These are phyloP conservation scores for Germaria angustata DNA, from an alignment of 2,888 invertebrate genomes.

Conservation along the genomic window DNA sequence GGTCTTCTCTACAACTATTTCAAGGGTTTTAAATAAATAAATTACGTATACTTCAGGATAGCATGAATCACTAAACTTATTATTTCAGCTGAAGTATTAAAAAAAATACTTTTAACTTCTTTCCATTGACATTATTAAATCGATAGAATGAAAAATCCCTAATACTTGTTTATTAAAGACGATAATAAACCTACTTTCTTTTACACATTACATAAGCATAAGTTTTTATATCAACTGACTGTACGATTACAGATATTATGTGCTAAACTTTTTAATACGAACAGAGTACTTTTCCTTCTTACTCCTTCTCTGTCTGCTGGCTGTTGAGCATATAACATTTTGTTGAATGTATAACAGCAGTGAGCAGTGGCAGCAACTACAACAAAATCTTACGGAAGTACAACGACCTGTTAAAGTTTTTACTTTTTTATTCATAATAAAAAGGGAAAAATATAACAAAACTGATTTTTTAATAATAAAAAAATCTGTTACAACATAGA, in stretches of 20 bases:
- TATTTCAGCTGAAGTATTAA: neutral
- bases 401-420: conserved; percentile 66
- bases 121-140: conserved; percentile 50
- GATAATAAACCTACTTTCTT: conserved; percentile 7
- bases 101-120: neutral
- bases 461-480: conserved; percentile 20
- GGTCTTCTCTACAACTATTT: too few species aligned
- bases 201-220: neutral
- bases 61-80: too few species aligned
- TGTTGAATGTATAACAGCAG: neutral
- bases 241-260: conserved; percentile 27
- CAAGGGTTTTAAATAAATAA: neutral
- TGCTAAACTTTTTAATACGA: conserved; percentile 43
- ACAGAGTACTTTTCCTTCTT: neutral
- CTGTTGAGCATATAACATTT: conserved; percentile 25
- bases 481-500: conserved; percentile 37
- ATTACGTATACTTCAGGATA: conserved; percentile 27
- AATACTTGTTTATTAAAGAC: neutral
- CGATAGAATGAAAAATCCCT: conserved; percentile 34
- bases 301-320: conserved; percentile 7
- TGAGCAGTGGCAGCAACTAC: too few species aligned
- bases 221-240: conserved; percentile 23
- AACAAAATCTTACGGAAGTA: conserved; percentile 52
- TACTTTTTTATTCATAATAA: neutral
- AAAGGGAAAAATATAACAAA: conserved; percentile 1